These are phyloP conservation scores for Tretioscincus oriximinensis DNA, from an alignment of 2,113 vertebrate species.

Conservation along the genomic window DNA sequence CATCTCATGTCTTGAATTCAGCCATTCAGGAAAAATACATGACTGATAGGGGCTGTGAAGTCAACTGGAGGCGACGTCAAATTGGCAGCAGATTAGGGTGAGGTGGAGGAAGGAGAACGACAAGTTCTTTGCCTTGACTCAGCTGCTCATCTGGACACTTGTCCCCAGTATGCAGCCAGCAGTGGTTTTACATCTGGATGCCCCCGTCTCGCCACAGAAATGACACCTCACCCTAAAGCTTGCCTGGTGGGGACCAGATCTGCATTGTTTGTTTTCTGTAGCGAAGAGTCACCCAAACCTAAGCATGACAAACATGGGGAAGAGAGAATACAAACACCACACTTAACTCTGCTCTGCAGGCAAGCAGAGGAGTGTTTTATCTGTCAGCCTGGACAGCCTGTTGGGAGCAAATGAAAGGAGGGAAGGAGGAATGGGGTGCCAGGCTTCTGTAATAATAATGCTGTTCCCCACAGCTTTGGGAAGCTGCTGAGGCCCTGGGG, in stretches of 20 bases:
- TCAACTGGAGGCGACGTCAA: slow-evolving; percentile 17
- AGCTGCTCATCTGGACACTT: slow-evolving; percentile 30
- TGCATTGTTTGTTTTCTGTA: slow-evolving; percentile 2
- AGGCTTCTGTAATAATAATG: background rate
- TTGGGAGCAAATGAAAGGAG: background rate
- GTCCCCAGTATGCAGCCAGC: slow-evolving; percentile 43
- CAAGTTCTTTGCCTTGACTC: slow-evolving; percentile 50
- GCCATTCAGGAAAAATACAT: background rate
- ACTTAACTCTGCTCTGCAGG: background rate
- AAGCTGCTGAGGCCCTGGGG: slow-evolving; percentile 27
- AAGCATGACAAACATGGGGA: slow-evolving; percentile 1
- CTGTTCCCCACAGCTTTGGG: slow-evolving; percentile 5
- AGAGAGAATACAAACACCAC: background rate
- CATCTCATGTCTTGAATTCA: background rate
- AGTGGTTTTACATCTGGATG: slow-evolving; percentile 56
- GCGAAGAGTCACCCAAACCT: background rate
- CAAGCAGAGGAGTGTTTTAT: background rate
- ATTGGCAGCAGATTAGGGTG: slow-evolving; percentile 25
- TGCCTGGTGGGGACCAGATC: background rate
- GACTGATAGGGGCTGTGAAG: slow-evolving; percentile 2
- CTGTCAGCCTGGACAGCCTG: background rate
- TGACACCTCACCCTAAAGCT: slow-evolving; percentile 44
- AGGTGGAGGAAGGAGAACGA: background rate
- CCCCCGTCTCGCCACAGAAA: slow-evolving; percentile 55
- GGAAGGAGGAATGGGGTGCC: background rate